Evolutionary conservation across 1,140 invertebrate species (phyloP).

Genomic region (Lanistes nyassanus): DNA sequence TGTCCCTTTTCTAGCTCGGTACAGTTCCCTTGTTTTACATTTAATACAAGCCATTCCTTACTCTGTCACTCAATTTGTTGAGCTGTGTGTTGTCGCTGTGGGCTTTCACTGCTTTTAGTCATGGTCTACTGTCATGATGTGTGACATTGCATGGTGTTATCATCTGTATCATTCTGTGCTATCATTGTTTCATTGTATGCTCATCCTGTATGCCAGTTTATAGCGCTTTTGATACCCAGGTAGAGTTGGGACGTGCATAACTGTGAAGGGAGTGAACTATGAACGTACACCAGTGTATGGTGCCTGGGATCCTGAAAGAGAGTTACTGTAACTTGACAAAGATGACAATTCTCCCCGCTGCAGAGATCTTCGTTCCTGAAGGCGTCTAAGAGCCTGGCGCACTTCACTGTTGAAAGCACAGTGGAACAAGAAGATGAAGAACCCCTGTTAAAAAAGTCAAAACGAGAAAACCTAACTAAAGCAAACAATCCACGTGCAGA

Average conservation of each 20-base stretch:
- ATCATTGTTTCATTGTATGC: too few relatives aligned
- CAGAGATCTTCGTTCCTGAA: constrained; percentile 16
- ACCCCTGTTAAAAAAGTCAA: constrained; percentile 64
- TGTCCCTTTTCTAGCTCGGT: too few relatives aligned
- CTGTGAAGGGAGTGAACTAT: neutral
- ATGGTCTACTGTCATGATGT: neutral
- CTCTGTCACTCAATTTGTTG: neutral
- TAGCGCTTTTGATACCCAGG: neutral
- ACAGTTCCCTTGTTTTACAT: too few relatives aligned
- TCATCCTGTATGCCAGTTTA: neutral
- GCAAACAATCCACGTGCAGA: too few relatives aligned
- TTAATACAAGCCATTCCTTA: neutral
- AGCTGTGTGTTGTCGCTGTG: neutral
- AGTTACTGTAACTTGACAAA: constrained; percentile 8
- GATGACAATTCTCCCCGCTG: constrained; percentile 28
- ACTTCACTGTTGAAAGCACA: constrained; percentile 68
- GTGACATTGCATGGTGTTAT: neutral
- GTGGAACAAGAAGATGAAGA: constrained; percentile 71
- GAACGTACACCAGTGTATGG: constrained; percentile 4
- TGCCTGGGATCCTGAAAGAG: constrained; percentile 1
- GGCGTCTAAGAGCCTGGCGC: constrained; percentile 12
- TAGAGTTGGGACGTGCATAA: too few relatives aligned
- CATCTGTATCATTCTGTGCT: neutral
- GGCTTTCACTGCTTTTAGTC: neutral
- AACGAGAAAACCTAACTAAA: too few relatives aligned